These are phyloP conservation scores for Mantis religiosa DNA, from an alignment of 2,888 invertebrate genomes.

Conservation along the genomic window DNA sequence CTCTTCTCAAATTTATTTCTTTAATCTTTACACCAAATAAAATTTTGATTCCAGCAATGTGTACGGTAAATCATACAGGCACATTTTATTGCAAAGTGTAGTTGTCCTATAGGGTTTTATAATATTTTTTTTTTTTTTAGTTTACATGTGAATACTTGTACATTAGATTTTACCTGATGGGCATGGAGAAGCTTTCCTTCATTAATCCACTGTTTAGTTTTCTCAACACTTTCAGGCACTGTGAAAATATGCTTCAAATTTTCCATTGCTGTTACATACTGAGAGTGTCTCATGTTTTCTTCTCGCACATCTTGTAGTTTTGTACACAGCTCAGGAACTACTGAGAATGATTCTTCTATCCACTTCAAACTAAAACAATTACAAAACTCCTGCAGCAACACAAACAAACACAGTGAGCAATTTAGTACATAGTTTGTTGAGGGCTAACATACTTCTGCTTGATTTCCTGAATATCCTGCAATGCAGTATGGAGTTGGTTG, in stretches of 20 bases:
- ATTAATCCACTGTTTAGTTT: conserved; percentile 88
- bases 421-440: background rate
- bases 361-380: conserved; percentile 61
- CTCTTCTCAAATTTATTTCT: too few relatives aligned
- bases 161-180: conserved; percentile 69
- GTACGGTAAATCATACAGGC: background rate
- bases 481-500: conserved; percentile 79
- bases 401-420: background rate
- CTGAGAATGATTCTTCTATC: conserved; percentile 68
- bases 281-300: conserved; percentile 92
- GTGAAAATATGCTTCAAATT: conserved; percentile 97
- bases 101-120: too few relatives aligned
- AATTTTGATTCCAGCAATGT: background rate
- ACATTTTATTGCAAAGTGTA: background rate
- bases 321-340: conserved; percentile 74
- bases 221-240: conserved; percentile 92
- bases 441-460: conserved; percentile 53
- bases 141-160: background rate
- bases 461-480: conserved; percentile 71
- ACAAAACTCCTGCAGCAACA: background rate
- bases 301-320: conserved; percentile 81
- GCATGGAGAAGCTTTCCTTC: conserved; percentile 93
- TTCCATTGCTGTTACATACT: conserved; percentile 96
- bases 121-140: background rate
- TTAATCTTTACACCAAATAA: background rate